Conservation (phyloP, 2,113 vertebrate genomes). For the Hydropotes inermis region DNA sequence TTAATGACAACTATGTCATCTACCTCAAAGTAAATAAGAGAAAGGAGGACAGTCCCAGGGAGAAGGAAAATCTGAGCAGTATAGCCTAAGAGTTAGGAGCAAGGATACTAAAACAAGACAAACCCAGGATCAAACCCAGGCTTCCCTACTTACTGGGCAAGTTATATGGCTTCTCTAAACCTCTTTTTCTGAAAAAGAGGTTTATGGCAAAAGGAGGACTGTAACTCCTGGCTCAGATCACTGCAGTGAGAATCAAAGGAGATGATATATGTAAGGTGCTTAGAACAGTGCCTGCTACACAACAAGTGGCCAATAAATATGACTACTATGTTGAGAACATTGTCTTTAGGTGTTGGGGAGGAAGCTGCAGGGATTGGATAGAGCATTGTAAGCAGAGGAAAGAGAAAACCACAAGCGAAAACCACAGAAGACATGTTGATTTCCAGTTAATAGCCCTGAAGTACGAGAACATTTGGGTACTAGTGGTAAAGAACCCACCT, state of each 20-base stretch:
- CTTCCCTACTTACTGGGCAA: background rate
- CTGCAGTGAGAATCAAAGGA: background rate
- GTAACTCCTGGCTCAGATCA: background rate
- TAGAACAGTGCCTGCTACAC: background rate
- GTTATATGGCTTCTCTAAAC: background rate
- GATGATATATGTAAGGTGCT: background rate
- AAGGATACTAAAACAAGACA: background rate
- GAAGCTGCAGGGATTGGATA: rapidly evolving
- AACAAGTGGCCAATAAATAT: background rate
- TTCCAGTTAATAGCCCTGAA: background rate
- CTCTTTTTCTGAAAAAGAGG: too few species aligned
- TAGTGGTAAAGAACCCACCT: background rate
- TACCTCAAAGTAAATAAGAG: conserved; percentile 20
- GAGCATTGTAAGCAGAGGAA: background rate
- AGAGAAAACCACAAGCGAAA: background rate
- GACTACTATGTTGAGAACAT: background rate
- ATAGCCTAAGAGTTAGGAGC: background rate
- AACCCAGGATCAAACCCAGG: background rate
- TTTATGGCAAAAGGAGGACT: background rate
- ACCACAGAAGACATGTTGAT: background rate
- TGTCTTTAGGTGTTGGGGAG: background rate
- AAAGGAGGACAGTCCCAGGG: background rate
- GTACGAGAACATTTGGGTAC: background rate
- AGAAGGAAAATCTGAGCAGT: background rate
- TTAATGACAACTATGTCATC: background rate